Evolutionary conservation across 1,140 invertebrate species (phyloP), one percentile per base, ranked within the genome.

Genomic region (Tetragonula clypearis): DNA sequence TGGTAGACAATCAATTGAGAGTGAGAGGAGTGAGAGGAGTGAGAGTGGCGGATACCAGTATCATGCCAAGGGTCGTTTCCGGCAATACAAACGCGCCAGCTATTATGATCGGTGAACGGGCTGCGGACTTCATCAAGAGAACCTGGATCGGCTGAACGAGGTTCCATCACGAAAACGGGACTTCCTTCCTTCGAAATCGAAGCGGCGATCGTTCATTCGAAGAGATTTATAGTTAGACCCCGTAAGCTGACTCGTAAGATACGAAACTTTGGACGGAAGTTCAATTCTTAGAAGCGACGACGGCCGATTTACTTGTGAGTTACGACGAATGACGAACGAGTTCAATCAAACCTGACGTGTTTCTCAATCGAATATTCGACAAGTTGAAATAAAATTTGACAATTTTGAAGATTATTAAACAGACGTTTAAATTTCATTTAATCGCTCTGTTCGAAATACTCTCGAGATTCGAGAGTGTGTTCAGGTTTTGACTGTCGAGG

Each of bases 61-160:
- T 98, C n/a, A 97, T 98, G 96, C 97, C 97, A 0, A 91, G 93
- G 2, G 96, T 97, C 3, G 96, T 96, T 2, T 97, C 96, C 2
- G 97, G 97, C 14, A 98, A 98, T 92, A 98, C 97, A 1, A 97
- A 98, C 90, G 97, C 97, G 9, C 97, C 98, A 0, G 95, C 96
- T 30, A 97, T 98, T 58, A 98, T 98, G 97, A 97, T 98, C 62
- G 98, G 96, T 0, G 98, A 98, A 91, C 96, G 97, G 85, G 97
- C 96, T 2, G 96, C 97, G 0, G 97, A 98, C 92, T 96, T 98
- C 88, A 97, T 98, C 86, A 97, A 97, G 91, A 95, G 95, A 83
- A 95, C 96, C 62, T 97, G 97, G 97, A 92, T 93, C 8, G 91
- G 89, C 26, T 94, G 90, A 91, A 72, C 17, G 15, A 65, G 21